Conservation (phyloP, 30 jellyfish, hydroid and myxozoan species). For the Chironex yamaguchii region DNA sequence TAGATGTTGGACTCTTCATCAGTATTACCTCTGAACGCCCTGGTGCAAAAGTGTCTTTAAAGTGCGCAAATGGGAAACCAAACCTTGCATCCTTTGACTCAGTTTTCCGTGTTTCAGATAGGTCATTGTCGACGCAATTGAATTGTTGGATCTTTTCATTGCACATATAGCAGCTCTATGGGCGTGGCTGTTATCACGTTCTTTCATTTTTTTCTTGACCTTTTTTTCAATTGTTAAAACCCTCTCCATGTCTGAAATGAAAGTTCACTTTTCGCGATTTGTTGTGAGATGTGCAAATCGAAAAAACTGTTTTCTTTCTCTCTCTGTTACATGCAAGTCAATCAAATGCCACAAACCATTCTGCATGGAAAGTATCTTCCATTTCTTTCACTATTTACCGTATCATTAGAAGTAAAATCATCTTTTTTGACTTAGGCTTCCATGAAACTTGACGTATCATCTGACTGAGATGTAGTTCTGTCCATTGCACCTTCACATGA, state of each 20-base stretch:
- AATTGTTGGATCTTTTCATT: constrained; percentile 6
- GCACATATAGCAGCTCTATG: constrained; percentile 52
- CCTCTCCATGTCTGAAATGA: constrained; percentile 53
- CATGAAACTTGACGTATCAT: constrained; percentile 45
- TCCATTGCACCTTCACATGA: constrained; percentile 39
- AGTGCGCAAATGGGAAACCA: constrained; percentile 55
- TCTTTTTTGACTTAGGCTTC: constrained; percentile 54
- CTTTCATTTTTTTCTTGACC: constrained; percentile 22
- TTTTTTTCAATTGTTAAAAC: constrained; percentile 33
- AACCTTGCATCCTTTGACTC: constrained; percentile 49
- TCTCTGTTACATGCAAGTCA: constrained; percentile 25
- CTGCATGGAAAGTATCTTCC: constrained; percentile 52
- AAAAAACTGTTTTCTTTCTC: constrained; percentile 7
- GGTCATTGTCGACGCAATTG: constrained; percentile 54
- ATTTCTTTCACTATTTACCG: constrained; percentile 43
- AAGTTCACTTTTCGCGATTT: constrained; percentile 38
- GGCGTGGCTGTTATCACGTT: constrained; percentile 26
- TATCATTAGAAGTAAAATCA: constrained; percentile 42
- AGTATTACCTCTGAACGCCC: constrained; percentile 57
- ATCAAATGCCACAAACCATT: constrained; percentile 35
- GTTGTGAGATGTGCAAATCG: constrained; percentile 65
- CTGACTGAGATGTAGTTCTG: constrained; percentile 37
- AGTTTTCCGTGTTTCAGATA: constrained; percentile 53
- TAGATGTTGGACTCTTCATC: constrained; percentile 38
- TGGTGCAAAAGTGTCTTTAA: constrained; percentile 58